Base-by-base conservation (phyloP, 2,797 vertebrate genomes). In the Paguma larvata region DNA sequence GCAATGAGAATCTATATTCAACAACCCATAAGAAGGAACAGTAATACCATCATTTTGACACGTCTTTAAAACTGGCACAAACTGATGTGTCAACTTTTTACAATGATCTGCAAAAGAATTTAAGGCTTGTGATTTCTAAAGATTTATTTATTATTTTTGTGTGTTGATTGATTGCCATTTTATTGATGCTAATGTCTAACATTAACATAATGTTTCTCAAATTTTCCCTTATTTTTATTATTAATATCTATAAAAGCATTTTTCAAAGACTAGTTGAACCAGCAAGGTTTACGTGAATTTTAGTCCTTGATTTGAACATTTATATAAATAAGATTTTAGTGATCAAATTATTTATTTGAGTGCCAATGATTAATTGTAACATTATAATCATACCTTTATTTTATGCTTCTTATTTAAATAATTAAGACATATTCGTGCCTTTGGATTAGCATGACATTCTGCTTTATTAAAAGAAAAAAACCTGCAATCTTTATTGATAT, bases 391-490 rank as follows among this genome's bases (percentile, higher is more conserved):
- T 91, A 88, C 27, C 59, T 97, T 98, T 91, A 96, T 90, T 97
- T 98, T 98, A 83, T 97, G 91, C 95, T 98, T 98, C 65, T 93
- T 98, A 96, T 86, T 98, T 86, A 14, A 56, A 98, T 97, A 98
- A 98, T 98, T 98, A 97, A 98, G 92, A 98, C 98, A 94, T 98
- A 98, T 98, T 98, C 98, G 98, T 99, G 98, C 98, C 98, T 99
- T 99, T 99, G 97, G 94, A 98, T 97, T 98, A 98, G 98, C 98
- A 98, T 98, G 98, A 92, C 92, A 98, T 75, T 98, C 93, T 98
- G 89, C 95, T 98, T 98, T 97, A 97, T 98, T 98, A 97, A 98
- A 98, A 96, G 85, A 93, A 97, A 96, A 53, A 95, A 90, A 95
- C 83, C 87, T 96, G 51, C 95, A 91, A 96, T 88, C 85, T 96